Evolutionary conservation across 2,113 vertebrate genomes (phyloP), one percentile per base, ranked within the genome.

Genomic region (Morone chrysops): DNA sequence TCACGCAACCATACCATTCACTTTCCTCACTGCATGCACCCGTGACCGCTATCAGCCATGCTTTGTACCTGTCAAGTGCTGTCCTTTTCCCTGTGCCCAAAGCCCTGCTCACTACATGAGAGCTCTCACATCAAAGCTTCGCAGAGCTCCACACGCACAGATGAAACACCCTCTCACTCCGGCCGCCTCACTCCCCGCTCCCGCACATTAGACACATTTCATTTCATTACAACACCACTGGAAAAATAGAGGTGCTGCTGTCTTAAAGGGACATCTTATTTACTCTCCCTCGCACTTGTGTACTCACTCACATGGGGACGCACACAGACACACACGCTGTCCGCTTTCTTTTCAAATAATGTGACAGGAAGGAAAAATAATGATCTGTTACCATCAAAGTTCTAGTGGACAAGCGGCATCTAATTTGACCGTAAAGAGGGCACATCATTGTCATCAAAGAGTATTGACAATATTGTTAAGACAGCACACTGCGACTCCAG

Each of bases 61-160:
- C 94, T 95, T 94, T 95, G 93, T 95, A 95, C 95, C 94, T 94
- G 93, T 94, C 93, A 94, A 96, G 95, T 94, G 93, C 87, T 88
- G 92, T 93, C 92, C 95, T 92, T 93, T 90, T 88, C 88, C 90
- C 88, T 85, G 90, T 88, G 90, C 94, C 93, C 93, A 92, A 84
- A 94, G 91, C 94, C 87, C 79, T 77, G 92, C 92, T 88, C 82
- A 74, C 90, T 77, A 91, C 90, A 92, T 85, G 85, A 94, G 91
- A 94, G 93, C 93, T 92, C 92, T 93, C 92, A 93, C 94, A 94
- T 95, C 94, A 95, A 96, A 95, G 94, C 91, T 85, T 90, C 80
- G 81, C 89, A 83, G 91, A 93, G 93, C 92, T 93, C 90, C 93
- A 88, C 90, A 84, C 88, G 90, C 92, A 89, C 92, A 94, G 94